Conservation (phyloP, 2,113 vertebrate species). For the Prochilodus magdalenae region DNA sequence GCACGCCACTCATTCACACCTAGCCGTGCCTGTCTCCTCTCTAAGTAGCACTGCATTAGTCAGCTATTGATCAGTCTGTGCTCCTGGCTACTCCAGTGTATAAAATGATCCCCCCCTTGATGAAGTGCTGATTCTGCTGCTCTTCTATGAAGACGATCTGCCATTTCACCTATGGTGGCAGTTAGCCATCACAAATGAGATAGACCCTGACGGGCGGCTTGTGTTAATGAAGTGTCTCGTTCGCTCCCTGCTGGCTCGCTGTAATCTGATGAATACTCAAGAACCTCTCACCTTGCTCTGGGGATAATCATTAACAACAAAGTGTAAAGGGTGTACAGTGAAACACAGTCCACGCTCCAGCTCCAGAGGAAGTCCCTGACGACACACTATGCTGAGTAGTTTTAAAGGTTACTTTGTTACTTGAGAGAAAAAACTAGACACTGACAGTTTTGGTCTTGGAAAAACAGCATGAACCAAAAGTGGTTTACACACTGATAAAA, state of each 20-base stretch:
- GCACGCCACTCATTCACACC: constrained; percentile 16
- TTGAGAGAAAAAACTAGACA: background rate
- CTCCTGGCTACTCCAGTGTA: constrained; percentile 49
- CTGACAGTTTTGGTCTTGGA: background rate
- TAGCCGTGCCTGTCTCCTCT: background rate
- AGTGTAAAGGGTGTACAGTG: constrained; percentile 32
- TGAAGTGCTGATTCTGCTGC: constrained; percentile 60
- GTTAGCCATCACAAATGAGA: constrained; percentile 60
- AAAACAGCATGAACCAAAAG: background rate
- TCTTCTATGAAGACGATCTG: constrained; percentile 50
- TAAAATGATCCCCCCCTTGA: constrained; percentile 53
- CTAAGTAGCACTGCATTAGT: constrained; percentile 58
- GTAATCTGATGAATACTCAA: constrained; percentile 60
- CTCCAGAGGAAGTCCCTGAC: constrained; percentile 30
- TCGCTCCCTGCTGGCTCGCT: constrained; percentile 45
- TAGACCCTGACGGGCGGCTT: constrained; percentile 54
- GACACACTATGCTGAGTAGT: background rate
- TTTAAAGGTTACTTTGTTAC: constrained; percentile 5
- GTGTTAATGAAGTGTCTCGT: constrained; percentile 67
- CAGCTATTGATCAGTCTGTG: constrained; percentile 57
- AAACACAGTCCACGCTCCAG: constrained; percentile 35
- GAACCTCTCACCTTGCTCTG: constrained; percentile 54
- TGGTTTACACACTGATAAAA: no score
- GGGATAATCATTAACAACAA: constrained; percentile 54
- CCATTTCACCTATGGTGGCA: constrained; percentile 59